Conservation (phyloP, 2,797 vertebrate genomes). For the Phoeniculus purpureus region DNA sequence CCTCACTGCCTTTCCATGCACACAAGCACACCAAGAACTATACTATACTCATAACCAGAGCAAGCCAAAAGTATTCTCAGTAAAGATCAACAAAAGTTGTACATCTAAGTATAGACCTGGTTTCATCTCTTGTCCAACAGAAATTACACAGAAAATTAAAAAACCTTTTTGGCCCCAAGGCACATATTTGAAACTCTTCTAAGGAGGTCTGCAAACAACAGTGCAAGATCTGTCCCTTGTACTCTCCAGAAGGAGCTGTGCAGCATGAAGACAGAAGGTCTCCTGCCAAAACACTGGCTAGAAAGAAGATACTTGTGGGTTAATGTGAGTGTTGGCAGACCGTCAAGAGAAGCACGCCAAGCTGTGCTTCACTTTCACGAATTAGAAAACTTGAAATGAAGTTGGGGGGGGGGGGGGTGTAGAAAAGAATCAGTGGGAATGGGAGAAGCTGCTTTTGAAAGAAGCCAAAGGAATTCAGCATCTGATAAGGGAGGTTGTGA, state of each 20-base stretch:
- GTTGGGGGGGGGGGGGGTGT: too few species aligned
- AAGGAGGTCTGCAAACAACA: neutral
- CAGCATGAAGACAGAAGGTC: neutral
- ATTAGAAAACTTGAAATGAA: neutral
- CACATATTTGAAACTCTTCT: neutral
- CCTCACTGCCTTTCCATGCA: neutral
- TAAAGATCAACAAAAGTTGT: neutral
- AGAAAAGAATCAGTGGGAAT: neutral
- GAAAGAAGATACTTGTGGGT: slow-evolving; percentile 19
- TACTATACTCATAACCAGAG: neutral
- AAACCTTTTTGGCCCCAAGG: neutral
- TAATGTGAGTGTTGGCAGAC: slow-evolving; percentile 29
- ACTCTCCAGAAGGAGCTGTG: neutral
- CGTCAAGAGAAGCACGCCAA: slow-evolving; percentile 14
- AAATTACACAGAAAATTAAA: neutral
- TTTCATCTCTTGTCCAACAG: neutral
- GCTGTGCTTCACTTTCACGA: slow-evolving; percentile 22
- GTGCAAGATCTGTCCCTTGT: neutral
- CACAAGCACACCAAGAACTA: neutral
- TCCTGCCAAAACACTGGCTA: slow-evolving; percentile 4
- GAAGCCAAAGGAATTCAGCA: neutral
- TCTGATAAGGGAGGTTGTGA: neutral
- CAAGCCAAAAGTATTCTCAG: neutral
- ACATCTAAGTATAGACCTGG: neutral
- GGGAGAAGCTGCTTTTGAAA: neutral